phyloP scores from a whole-genome alignment of 2,888 invertebrate genomes.

The Pachycephus smyrnensis region DNA sequence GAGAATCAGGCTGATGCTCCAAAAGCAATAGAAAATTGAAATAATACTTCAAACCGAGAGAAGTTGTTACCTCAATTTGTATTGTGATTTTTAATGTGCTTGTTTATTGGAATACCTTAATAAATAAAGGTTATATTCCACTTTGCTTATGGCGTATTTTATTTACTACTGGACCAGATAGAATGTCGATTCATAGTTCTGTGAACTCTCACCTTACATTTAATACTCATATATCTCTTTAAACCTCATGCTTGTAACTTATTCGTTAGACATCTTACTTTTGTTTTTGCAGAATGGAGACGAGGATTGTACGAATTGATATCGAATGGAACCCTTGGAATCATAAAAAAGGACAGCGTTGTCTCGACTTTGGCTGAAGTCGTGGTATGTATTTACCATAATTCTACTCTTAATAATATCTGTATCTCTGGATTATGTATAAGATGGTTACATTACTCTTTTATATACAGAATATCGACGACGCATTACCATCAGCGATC shows the following conservation, averaged over 20 bases:
- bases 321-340: slow-evolving; percentile 81
- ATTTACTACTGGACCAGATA: neutral
- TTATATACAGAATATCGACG: slow-evolving; percentile 75
- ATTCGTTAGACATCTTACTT: slow-evolving; percentile 60
- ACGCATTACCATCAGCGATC: slow-evolving; percentile 84
- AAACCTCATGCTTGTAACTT: neutral
- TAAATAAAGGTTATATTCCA: neutral
- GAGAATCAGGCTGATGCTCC: neutral
- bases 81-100: neutral
- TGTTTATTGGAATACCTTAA: neutral
- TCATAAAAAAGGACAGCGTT: slow-evolving; percentile 82
- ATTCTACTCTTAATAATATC: slow-evolving; percentile 7
- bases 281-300: slow-evolving; percentile 76
- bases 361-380: slow-evolving; percentile 81
- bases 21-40: neutral
- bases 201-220: neutral
- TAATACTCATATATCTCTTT: neutral
- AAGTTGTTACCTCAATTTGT: neutral
- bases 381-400: slow-evolving; percentile 72
- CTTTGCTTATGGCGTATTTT: neutral
- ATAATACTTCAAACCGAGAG: neutral
- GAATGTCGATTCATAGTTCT: neutral
- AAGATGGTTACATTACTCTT: neutral
- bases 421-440: neutral
- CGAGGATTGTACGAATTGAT: slow-evolving; percentile 84